These are phyloP conservation scores for Panthera tigris DNA, from an alignment of 2,113 vertebrate species.

Conservation along the genomic window DNA sequence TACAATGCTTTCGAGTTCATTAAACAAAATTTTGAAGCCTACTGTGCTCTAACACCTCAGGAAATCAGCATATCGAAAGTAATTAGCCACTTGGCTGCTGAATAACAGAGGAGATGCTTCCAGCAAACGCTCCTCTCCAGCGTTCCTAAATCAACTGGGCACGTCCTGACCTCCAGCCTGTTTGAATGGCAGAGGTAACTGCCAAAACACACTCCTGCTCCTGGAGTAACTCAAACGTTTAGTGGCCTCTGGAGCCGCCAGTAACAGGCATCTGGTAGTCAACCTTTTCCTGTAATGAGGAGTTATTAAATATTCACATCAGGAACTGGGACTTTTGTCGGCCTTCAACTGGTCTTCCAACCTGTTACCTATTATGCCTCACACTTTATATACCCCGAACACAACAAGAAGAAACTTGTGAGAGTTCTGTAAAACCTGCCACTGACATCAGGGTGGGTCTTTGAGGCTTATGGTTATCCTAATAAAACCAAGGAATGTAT, in stretches of 20 bases:
- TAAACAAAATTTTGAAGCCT: constrained; percentile 42
- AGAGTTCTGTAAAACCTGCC: constrained; percentile 81
- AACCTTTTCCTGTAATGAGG: constrained; percentile 69
- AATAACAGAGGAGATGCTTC: not conserved
- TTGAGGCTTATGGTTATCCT: constrained; percentile 84
- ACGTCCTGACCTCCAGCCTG: not conserved
- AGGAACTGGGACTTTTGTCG: constrained; percentile 57
- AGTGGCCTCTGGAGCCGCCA: constrained; percentile 33
- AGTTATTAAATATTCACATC: constrained; percentile 75
- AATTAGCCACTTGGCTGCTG: not conserved
- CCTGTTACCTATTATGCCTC: constrained; percentile 76
- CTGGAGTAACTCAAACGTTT: constrained; percentile 44
- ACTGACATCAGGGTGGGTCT: constrained; percentile 81
- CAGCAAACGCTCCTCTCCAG: constrained; percentile 34
- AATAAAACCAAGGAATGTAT: constrained; percentile 86
- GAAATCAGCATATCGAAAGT: constrained; percentile 43
- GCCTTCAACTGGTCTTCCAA: constrained; percentile 62
- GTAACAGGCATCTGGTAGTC: constrained; percentile 60
- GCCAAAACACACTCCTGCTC: not conserved
- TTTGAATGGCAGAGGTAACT: not conserved
- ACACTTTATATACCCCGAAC: constrained; percentile 76
- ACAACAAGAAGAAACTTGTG: constrained; percentile 83
- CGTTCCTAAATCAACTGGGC: not conserved
- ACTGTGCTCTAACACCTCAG: constrained; percentile 40
- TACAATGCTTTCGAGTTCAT: not conserved